phyloP scores from a whole-genome alignment of 53 echinoderm and acorn worm species.

The Apostichopus leukothele region DNA sequence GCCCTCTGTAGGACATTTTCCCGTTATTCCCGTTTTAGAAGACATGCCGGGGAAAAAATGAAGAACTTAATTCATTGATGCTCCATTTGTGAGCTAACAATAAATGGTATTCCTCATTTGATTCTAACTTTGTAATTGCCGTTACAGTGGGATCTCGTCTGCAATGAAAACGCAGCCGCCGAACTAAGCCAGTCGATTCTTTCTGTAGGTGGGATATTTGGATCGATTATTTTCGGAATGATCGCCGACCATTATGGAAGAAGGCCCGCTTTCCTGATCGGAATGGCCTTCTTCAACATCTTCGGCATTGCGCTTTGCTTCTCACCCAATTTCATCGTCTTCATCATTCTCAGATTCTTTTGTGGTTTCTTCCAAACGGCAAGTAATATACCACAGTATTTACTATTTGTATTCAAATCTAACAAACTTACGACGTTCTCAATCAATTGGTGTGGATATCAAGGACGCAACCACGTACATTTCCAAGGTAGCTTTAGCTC shows the following conservation, averaged over 20 bases:
- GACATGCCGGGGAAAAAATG: no score
- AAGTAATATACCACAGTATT: background rate
- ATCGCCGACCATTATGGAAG: constrained; percentile 82
- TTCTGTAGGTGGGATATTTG: constrained; percentile 78
- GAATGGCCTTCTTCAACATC: constrained; percentile 23
- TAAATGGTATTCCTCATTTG: no score
- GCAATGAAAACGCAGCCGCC: constrained; percentile 52
- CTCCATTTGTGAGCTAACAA: no score
- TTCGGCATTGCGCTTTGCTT: constrained; percentile 73
- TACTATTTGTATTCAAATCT: no score
- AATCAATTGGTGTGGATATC: no score
- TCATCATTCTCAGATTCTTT: constrained; percentile 69
- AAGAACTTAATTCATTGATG: no score
- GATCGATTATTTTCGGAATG: constrained; percentile 79
- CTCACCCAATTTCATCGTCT: constrained; percentile 70
- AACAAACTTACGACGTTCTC: no score
- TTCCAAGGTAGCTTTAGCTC: no score
- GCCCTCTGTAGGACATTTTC: no score
- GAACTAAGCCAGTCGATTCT: constrained; percentile 76
- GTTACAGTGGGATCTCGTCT: constrained; percentile 84
- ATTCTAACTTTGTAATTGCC: no score
- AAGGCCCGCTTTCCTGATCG: constrained; percentile 66
- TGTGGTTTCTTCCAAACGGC: constrained; percentile 70
- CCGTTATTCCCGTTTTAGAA: no score
- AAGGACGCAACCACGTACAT: no score